Evolutionary conservation across 2,113 vertebrate genomes (phyloP).

Genomic region (Tragelaphus scriptus): DNA sequence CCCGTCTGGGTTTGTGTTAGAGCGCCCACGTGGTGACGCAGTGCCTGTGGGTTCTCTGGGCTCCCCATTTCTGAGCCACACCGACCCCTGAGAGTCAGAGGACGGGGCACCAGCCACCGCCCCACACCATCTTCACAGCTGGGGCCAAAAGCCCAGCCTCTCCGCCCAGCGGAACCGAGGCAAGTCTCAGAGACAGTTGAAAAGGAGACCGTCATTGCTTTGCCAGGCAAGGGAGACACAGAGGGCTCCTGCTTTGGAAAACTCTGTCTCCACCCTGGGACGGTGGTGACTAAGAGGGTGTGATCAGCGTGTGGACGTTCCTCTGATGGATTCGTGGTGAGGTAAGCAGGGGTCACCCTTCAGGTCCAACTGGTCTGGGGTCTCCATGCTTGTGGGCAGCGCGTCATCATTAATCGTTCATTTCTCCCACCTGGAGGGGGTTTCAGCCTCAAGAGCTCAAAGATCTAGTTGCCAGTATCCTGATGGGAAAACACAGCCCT

Average conservation of each 20-base stretch:
- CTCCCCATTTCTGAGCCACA: not conserved
- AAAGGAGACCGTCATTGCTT: not conserved
- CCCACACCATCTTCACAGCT: not conserved
- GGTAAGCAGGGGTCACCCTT: not conserved
- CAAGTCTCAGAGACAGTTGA: not conserved
- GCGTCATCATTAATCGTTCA: rapidly evolving
- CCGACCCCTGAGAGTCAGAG: rapidly evolving
- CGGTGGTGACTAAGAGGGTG: not conserved
- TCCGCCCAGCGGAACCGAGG: not conserved
- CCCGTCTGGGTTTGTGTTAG: not conserved
- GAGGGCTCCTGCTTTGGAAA: not conserved
- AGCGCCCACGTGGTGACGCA: rapidly evolving
- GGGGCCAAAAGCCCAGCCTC: not conserved
- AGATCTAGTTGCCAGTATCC: not conserved
- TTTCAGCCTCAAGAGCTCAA: not conserved
- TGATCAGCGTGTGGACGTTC: not conserved
- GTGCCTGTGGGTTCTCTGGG: too few relatives aligned
- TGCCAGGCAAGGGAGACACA: not conserved
- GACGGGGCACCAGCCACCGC: too few relatives aligned
- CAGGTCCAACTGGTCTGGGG: rapidly evolving
- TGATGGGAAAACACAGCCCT: not conserved
- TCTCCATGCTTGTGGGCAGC: not conserved
- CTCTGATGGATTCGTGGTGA: not conserved
- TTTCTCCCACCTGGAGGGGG: not conserved
- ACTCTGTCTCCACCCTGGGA: not conserved